Conservation (phyloP, 2,888 invertebrate genomes). For the Hermodice carunculata region DNA sequence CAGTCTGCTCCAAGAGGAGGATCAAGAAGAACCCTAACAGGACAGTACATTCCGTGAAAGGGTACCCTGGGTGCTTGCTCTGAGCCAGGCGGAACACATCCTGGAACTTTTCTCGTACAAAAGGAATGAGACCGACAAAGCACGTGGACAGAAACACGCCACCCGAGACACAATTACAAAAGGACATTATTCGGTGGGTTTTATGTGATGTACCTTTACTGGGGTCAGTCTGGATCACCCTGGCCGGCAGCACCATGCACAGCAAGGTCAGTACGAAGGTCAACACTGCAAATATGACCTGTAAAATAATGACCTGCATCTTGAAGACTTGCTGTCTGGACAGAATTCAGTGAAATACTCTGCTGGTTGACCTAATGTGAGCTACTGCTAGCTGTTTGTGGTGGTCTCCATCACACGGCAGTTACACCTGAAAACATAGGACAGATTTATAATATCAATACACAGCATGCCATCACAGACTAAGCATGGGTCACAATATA, state of each 20-base stretch:
- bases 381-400: too few species aligned
- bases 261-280: constrained; percentile 33
- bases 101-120: constrained; percentile 53
- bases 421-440: too few species aligned
- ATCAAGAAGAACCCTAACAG: constrained; percentile 65
- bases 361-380: too few species aligned
- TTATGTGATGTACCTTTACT: constrained; percentile 1
- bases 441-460: too few species aligned
- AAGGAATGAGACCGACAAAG: constrained; percentile 64
- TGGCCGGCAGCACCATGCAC: constrained; percentile 32
- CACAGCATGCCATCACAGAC: too few species aligned
- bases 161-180: constrained; percentile 58
- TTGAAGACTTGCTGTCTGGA: too few species aligned
- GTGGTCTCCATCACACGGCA: too few species aligned
- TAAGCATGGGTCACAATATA: too few species aligned
- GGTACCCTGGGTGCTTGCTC: constrained; percentile 42
- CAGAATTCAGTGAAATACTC: too few species aligned
- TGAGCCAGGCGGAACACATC: constrained; percentile 24
- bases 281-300: constrained; percentile 24
- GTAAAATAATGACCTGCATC: constrained; percentile 23
- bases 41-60: constrained; percentile 55
- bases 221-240: constrained; percentile 22
- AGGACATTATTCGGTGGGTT: constrained; percentile 31
- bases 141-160: constrained; percentile 67
- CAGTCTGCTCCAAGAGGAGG: constrained; percentile 57